phyloP scores from a whole-genome alignment of 2,888 invertebrate species.

The Acanthacorydalis orientalis region DNA sequence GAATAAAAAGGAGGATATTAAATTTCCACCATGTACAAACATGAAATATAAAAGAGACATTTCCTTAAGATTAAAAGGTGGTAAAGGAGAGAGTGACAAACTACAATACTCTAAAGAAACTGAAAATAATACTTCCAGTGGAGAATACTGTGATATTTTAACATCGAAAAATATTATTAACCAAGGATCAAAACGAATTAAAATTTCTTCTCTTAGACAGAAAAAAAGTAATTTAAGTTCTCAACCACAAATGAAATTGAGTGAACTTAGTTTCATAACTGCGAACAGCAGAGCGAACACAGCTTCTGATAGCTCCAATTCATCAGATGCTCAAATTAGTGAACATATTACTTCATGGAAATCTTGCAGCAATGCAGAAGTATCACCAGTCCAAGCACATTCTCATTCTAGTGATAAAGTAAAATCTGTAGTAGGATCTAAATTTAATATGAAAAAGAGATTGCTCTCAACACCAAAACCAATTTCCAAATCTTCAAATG shows the following conservation, averaged over 20 bases:
- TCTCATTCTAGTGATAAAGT: background rate
- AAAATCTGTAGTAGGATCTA: background rate
- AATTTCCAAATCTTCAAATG: background rate
- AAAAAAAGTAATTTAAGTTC: background rate
- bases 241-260: conserved; percentile 16
- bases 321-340: background rate
- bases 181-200: conserved; percentile 7
- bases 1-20: too few relatives aligned
- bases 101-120: conserved; percentile 6
- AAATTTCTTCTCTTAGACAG: background rate
- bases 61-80: background rate
- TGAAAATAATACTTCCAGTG: conserved; percentile 8
- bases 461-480: background rate
- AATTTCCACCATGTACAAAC: background rate
- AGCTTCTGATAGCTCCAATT: conserved; percentile 18
- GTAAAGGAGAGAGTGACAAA: conserved; percentile 2
- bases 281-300: conserved; percentile 21
- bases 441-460: background rate
- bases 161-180: background rate
- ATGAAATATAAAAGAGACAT: background rate
- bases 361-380: background rate
- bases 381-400: background rate
- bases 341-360: conserved; percentile 4
- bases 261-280: conserved; percentile 24
- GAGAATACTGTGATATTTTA: background rate